These are phyloP conservation scores for Lepidurus arcticus DNA, from an alignment of 1,140 invertebrate species.

Conservation along the genomic window DNA sequence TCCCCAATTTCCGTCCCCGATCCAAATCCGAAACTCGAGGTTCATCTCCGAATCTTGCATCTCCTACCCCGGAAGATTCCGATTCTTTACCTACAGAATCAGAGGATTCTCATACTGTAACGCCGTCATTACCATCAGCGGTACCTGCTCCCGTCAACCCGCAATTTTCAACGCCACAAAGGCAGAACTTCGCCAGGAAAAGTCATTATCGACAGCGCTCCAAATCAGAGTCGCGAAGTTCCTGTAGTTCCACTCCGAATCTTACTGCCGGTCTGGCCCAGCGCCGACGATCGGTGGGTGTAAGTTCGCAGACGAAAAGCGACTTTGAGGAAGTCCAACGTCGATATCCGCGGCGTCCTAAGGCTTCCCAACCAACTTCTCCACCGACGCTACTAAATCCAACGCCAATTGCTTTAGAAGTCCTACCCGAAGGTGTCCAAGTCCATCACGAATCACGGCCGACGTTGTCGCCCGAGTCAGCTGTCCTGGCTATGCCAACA, in stretches of 20 bases:
- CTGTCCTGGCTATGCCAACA: neutral
- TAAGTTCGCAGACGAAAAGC: neutral
- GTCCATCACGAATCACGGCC: neutral
- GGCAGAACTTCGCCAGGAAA: neutral
- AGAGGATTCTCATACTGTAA: no score
- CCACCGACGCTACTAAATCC: neutral
- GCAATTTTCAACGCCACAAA: neutral
- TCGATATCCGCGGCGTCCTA: neutral
- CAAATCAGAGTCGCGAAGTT: neutral
- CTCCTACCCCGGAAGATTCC: neutral
- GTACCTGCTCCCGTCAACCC: neutral
- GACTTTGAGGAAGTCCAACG: neutral
- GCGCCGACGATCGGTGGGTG: neutral
- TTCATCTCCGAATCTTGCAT: neutral
- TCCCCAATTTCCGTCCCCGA: neutral
- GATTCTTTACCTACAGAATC: neutral
- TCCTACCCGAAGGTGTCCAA: neutral
- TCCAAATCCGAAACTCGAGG: neutral
- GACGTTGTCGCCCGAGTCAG: neutral
- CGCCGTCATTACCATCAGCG: neutral
- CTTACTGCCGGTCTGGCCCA: neutral
- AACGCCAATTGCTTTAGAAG: neutral
- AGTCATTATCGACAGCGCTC: neutral
- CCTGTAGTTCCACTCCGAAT: neutral
- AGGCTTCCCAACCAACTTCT: neutral